Conservation (phyloP, 1,140 invertebrate species). For the Brachionus rubens region DNA sequence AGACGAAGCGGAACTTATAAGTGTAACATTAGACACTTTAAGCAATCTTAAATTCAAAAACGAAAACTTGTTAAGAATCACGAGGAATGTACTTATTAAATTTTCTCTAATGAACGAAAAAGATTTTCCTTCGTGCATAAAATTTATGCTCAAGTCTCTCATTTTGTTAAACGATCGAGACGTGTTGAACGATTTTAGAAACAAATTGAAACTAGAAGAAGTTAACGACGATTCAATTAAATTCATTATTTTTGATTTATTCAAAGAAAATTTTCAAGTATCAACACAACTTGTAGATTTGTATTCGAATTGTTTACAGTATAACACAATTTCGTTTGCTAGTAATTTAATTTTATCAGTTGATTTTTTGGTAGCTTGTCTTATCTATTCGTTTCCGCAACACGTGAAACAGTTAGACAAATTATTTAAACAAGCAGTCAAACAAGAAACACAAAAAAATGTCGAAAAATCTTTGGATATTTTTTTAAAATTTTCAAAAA, state of each 20-base stretch:
- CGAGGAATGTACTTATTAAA: background rate
- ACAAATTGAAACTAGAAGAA: constrained; percentile 20
- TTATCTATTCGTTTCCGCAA: background rate
- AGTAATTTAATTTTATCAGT: background rate
- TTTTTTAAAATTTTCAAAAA: background rate
- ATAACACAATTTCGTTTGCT: background rate
- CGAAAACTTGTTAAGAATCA: constrained; percentile 8
- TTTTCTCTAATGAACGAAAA: constrained; percentile 3
- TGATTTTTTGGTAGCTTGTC: background rate
- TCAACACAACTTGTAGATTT: background rate
- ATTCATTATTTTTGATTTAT: background rate
- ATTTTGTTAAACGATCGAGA: background rate
- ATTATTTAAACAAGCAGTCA: background rate
- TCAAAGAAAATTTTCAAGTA: constrained; percentile 24
- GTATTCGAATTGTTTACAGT: constrained; percentile 9
- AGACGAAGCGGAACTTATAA: constrained; percentile 3
- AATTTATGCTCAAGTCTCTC: background rate
- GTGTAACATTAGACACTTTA: constrained; percentile 6
- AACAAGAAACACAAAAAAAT: constrained; percentile 9
- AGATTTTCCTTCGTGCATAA: background rate
- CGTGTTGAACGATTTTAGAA: background rate
- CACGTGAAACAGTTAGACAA: background rate
- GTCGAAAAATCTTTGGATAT: constrained; percentile 7
- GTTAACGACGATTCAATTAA: background rate
- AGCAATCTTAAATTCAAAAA: constrained; percentile 18